These are phyloP conservation scores for Microplitis manilae DNA, from an alignment of 2,888 invertebrate species.

Conservation along the genomic window DNA sequence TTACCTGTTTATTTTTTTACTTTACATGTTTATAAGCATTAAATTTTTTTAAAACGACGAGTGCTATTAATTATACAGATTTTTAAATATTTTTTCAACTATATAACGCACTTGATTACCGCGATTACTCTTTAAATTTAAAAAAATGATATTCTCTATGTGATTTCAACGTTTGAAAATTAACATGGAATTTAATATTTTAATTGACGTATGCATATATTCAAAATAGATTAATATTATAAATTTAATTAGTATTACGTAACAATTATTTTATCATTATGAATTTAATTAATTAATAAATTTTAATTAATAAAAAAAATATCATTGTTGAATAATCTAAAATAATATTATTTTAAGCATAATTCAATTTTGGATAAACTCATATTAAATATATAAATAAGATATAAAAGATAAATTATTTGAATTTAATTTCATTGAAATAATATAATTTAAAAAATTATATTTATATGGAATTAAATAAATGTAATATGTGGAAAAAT, in stretches of 20 bases:
- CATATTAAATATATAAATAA: neutral
- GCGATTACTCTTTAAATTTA: neutral
- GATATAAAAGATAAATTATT: neutral
- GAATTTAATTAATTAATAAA: neutral
- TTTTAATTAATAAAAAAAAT: neutral
- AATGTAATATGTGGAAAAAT: neutral
- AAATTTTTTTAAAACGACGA: neutral
- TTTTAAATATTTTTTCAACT: neutral
- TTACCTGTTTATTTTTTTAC: no score
- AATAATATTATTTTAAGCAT: neutral
- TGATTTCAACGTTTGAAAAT: neutral
- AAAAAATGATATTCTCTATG: neutral
- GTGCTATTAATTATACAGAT: neutral
- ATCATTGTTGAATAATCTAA: neutral
- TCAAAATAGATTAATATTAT: neutral
- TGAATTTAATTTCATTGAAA: neutral
- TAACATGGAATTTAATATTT: neutral
- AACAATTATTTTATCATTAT: neutral
- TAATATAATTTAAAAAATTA: neutral
- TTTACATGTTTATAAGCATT: no score
- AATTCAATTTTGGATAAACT: neutral
- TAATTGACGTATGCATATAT: conserved; percentile 8
- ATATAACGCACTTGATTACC: neutral
- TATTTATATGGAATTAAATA: neutral
- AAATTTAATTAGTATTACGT: neutral